Evolutionary conservation across 2,797 vertebrate species (phyloP).

Genomic region (Chelon labrosus): DNA sequence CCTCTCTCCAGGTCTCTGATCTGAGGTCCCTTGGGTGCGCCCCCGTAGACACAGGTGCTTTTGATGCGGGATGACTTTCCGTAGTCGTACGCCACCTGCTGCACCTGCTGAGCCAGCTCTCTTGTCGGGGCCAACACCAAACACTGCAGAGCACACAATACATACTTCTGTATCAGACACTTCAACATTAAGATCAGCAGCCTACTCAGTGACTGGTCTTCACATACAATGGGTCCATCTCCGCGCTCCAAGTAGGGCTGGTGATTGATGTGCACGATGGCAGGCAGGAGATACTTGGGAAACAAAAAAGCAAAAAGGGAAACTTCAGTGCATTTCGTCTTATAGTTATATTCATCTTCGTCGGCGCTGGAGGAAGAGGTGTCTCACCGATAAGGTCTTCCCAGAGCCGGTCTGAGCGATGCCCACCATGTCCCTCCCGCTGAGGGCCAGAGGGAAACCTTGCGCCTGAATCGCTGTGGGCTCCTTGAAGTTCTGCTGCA

Average conservation of each 20-base stretch:
- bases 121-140: constrained; percentile 95
- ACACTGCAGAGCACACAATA: constrained; percentile 82
- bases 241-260: constrained; percentile 96
- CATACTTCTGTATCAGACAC: not conserved
- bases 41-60: constrained; percentile 96
- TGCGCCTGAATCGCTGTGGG: constrained; percentile 97
- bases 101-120: constrained; percentile 96
- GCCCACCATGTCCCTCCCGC: constrained; percentile 96
- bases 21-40: constrained; percentile 91
- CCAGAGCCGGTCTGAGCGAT: constrained; percentile 97
- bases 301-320: not conserved
- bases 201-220: not conserved
- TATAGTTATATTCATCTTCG: not conserved
- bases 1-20: constrained; percentile 97
- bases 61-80: constrained; percentile 95
- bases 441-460: constrained; percentile 94
- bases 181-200: not conserved
- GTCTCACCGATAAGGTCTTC: constrained; percentile 92
- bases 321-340: not conserved
- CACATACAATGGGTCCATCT: constrained; percentile 95
- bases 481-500: constrained; percentile 95
- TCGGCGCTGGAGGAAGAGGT: not conserved
- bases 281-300: constrained; percentile 92
- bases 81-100: constrained; percentile 94
- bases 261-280: constrained; percentile 97